Base-by-base conservation (phyloP, 1,140 invertebrate species). In the Bombus ignitus region DNA sequence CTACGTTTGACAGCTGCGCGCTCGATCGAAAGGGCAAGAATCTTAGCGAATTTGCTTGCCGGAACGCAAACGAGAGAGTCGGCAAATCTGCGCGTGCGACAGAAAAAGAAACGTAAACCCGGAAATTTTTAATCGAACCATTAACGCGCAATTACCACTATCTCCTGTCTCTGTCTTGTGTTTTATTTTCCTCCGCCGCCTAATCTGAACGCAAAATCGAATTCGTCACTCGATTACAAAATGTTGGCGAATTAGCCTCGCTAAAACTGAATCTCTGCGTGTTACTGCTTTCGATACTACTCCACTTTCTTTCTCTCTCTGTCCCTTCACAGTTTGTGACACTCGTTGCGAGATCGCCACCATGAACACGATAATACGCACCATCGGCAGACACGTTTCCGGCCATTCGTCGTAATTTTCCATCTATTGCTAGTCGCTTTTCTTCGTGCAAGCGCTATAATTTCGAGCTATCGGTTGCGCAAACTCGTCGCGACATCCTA, bases 371-470 rank as follows among this genome's bases (percentile, higher is more conserved):
- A 57, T 53, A 71, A 68, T 42, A 80, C 72, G 85, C 85, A 85
- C 88, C 89, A 89, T 89, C 85, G 88, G 89, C 85, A 90, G 89
- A 90, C 88, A 90, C 76, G 72, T 79, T 75, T 71, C 65, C 83
- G 72, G 44, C 70, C 71, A 77, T 81, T 76, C 72, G 76, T 72
- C 83, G 66, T 15, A n/a, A 77, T 32, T 42, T 39, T 66, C 25
- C 37, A 57, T 3, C 44, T 47, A 47, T 59, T 65, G 57, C n/a
- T 32, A 42, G 77, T 39, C 22, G 22, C 47, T 6, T 42, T 42
- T 42, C 15, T 10, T 57, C 47, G 44, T 57, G 22, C 74, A 22
- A 37, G 5, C 35, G 22, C 6, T 53, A 32, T 77, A 47, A 8
- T 85, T 65, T 77, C 72, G 76, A 47, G 15, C 44, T 47, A 85